Base-by-base conservation (phyloP, 2,113 vertebrate genomes). In the Gadus chalcogrammus region DNA sequence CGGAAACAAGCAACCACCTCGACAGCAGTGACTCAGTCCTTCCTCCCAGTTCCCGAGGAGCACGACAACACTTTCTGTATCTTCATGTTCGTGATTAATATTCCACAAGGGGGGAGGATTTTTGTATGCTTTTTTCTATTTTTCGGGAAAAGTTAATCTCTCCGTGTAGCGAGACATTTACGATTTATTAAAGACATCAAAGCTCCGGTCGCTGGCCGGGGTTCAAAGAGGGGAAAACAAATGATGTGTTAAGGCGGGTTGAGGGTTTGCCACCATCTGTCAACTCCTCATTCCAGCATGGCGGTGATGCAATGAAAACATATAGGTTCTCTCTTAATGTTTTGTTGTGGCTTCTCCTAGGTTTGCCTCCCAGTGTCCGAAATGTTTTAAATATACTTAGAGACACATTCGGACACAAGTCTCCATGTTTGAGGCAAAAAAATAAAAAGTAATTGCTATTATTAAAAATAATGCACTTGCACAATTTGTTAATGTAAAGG, bases 11-110 rank as follows among this genome's bases (percentile, higher is more conserved):
- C 31, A 35, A 35, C 31, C 31, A 35, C 31, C 82, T 79, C 81
- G 78, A 77, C 69, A 68, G 77, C 79, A 81, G 68, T 82, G 78
- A 82, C 79, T 77, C 75, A 84, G 67, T 65, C 20, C 2, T 69
- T 52, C 22, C 15, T 63, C 55, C 77, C 67, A 62, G 22, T 68
- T 62, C 31, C 15, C 38, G 71, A 27, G 56, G 22, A 61, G 62
- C 31, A 35, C 31, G 31, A 35, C 65, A 71, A 69, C 53, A 56
- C 69, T 67, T 79, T 64, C 69, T 71, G 59, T 48, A 76, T n/a
- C 28, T 65, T 70, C 6, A 18, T 67, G 52, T 56, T 27, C 60
- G 52, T 77, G 71, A 76, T 85, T 76, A 81, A 79, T 79, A 82
- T 82, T 82, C 77, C 71, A 77, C 73, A 79, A 65, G 64, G 65